Conservation (phyloP, 2,797 vertebrate species). For the Phrynocephalus forsythii region DNA sequence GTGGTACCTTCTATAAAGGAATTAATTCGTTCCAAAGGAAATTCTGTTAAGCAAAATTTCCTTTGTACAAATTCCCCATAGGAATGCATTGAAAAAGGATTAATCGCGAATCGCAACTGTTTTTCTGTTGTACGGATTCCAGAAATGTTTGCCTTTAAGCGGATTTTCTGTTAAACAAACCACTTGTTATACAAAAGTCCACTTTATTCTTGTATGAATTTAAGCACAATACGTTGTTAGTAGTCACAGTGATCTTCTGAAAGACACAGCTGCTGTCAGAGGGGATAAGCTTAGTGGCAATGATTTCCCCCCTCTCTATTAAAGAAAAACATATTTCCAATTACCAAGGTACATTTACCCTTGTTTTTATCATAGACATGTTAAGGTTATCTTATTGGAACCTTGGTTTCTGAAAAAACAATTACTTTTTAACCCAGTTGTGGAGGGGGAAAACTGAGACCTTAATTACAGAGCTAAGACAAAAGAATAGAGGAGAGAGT, state of each 20-base stretch:
- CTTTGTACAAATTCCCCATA: too few species aligned
- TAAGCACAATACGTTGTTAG: background rate
- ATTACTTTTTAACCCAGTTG: conserved; percentile 34
- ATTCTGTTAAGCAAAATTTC: too few species aligned
- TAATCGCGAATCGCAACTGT: too few species aligned
- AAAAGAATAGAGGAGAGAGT: background rate
- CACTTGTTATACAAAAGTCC: too few species aligned
- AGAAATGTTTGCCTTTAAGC: too few species aligned
- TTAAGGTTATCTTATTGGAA: conserved; percentile 18
- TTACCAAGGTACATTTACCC: background rate
- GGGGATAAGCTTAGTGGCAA: background rate
- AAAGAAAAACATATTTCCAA: background rate
- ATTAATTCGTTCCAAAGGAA: too few species aligned
- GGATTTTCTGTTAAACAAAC: too few species aligned
- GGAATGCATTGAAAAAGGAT: too few species aligned
- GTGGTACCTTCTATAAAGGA: too few species aligned
- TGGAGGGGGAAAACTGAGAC: background rate
- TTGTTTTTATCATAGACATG: background rate
- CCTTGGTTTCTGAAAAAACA: conserved; percentile 17
- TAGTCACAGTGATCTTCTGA: background rate
- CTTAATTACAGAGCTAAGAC: background rate
- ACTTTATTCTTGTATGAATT: too few species aligned
- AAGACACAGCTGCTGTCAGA: background rate
- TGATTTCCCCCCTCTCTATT: background rate
- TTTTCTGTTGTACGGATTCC: too few species aligned